These are phyloP conservation scores for Melanotaenia duboulayi DNA, from an alignment of 2,113 vertebrate genomes.

Conservation along the genomic window DNA sequence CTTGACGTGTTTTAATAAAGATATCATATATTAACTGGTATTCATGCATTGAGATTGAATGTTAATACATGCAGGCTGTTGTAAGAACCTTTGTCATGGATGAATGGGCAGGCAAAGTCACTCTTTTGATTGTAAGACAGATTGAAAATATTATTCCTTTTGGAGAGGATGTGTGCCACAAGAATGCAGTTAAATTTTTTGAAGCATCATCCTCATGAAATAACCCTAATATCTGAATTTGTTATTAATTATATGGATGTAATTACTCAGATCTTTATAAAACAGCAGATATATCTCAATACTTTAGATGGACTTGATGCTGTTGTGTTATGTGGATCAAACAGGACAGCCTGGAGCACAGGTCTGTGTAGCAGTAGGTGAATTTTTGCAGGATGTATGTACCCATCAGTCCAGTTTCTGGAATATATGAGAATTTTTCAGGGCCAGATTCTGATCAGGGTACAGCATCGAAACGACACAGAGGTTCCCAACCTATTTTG, in stretches of 20 bases:
- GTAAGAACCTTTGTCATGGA: constrained; percentile 57
- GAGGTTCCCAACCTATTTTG: not conserved
- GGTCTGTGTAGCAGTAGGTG: not conserved
- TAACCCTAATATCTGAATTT: not conserved
- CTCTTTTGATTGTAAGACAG: constrained; percentile 42
- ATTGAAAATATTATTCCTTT: constrained; percentile 29
- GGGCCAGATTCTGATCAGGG: not conserved
- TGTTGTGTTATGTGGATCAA: not conserved
- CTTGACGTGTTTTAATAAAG: constrained; percentile 71
- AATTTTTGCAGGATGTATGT: not conserved
- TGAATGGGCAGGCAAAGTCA: constrained; percentile 45
- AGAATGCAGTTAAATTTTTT: not conserved
- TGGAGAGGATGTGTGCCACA: constrained; percentile 9
- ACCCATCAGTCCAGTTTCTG: not conserved
- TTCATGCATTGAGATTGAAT: constrained; percentile 62
- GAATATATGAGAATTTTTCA: not conserved
- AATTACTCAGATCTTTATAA: not conserved
- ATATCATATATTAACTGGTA: constrained; percentile 63
- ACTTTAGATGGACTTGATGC: not conserved
- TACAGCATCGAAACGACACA: constrained; percentile 11
- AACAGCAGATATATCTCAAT: not conserved
- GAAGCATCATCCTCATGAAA: not conserved
- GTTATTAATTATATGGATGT: not conserved
- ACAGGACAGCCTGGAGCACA: not conserved
- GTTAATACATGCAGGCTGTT: constrained; percentile 60